A percentile compares a stretch with the other conserved stretches of the same genome.
These are phyloP conservation scores for Scophthalmus maximus DNA, from an alignment of 2,113 vertebrate genomes.

Conservation along the genomic window DNA sequence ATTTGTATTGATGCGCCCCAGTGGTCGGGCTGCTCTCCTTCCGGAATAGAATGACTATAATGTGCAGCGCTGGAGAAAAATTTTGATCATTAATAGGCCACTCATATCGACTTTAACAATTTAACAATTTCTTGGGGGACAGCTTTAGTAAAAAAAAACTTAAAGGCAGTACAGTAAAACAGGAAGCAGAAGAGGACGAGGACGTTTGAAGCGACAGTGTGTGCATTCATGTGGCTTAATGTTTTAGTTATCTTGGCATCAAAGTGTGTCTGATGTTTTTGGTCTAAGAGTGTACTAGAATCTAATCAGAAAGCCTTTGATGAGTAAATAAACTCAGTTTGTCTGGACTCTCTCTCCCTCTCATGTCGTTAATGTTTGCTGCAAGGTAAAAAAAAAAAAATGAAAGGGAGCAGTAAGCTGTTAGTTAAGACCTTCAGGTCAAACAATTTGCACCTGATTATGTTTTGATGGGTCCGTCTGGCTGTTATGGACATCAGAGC, in stretches of 20 bases:
- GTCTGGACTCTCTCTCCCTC: constrained; percentile 20
- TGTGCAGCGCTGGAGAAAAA: constrained; percentile 27
- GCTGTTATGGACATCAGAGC: constrained; percentile 17
- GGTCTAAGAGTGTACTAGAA: constrained; percentile 13
- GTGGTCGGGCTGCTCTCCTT: constrained; percentile 28
- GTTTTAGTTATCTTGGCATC: constrained; percentile 32
- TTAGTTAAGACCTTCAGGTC: constrained; percentile 34
- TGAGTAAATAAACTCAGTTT: constrained; percentile 14
- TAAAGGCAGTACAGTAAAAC: constrained; percentile 10
- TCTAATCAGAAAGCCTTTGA: constrained; percentile 49
- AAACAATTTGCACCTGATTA: constrained; percentile 27
- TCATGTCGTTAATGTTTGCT: constrained; percentile 17
- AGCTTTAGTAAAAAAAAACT: constrained; percentile 9
- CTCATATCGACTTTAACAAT: constrained; percentile 29
- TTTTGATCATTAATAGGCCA: constrained; percentile 40
- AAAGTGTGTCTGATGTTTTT: constrained; percentile 36
- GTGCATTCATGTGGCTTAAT: not conserved
- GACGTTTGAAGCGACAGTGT: constrained; percentile 24
- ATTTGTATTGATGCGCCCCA: constrained; percentile 45
- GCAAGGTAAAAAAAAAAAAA: constrained; percentile 34
- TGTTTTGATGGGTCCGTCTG: constrained; percentile 41
- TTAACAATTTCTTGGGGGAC: constrained; percentile 38
- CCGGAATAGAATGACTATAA: constrained; percentile 6
- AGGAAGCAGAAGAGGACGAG: not conserved
- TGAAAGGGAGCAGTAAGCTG: constrained; percentile 13